Conservation (phyloP, 2,888 invertebrate species). For the Chrysopilus asiliformis region DNA sequence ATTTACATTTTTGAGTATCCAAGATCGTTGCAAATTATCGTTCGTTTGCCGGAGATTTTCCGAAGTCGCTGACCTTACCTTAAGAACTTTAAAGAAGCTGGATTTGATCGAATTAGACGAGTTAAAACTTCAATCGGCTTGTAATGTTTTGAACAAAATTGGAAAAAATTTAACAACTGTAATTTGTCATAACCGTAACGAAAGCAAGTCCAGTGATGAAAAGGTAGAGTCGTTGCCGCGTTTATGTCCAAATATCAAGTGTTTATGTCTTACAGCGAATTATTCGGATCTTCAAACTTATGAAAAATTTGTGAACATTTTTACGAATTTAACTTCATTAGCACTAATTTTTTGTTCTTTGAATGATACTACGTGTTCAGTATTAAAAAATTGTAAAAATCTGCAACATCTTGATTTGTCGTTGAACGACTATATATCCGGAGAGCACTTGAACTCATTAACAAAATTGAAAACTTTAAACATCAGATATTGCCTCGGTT, state of each 20-base stretch:
- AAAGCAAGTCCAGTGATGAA: too few species aligned
- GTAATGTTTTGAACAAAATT: too few species aligned
- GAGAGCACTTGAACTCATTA: conserved; percentile 10
- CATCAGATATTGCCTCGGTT: conserved; percentile 11
- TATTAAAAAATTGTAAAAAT: conserved; percentile 2
- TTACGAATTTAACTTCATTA: conserved; percentile 6
- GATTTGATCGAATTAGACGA: conserved; percentile 4
- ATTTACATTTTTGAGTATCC: conserved; percentile 11
- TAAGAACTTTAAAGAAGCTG: conserved; percentile 8
- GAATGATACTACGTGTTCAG: conserved; percentile 3
- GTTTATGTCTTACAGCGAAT: conserved; percentile 4
- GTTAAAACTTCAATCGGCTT: conserved; percentile 7
- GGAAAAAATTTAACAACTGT: too few species aligned
- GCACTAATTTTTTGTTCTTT: conserved; percentile 9
- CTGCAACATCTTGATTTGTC: conserved; percentile 11
- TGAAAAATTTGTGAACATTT: neutral
- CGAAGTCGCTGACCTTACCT: conserved; percentile 8
- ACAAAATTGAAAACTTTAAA: conserved; percentile 9
- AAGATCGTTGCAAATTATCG: conserved; percentile 9
- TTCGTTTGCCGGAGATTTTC: conserved; percentile 8
- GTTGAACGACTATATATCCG: conserved; percentile 10
- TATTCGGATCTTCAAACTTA: conserved; percentile 4
- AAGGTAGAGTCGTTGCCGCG: too few species aligned
- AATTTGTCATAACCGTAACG: too few species aligned
- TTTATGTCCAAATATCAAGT: too few species aligned